Evolutionary conservation across 1,140 invertebrate species (phyloP).

Genomic region (Carposina sasakii): DNA sequence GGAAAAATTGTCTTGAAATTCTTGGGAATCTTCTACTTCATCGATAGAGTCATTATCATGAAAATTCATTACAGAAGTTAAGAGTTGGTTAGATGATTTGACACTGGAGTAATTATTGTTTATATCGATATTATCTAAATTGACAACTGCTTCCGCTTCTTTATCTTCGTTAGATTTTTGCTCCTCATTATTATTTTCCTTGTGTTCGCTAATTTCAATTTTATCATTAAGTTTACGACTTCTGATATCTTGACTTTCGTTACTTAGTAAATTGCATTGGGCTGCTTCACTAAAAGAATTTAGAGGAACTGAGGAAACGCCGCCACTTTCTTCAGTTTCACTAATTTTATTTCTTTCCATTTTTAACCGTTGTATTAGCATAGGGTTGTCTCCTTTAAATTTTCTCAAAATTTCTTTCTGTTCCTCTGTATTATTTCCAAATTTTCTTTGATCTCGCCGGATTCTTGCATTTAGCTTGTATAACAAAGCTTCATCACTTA

Average conservation of each 20-base stretch:
- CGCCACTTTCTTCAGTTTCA: constrained; percentile 11
- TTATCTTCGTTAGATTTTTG: neutral
- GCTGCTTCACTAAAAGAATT: constrained; percentile 7
- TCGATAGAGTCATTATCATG: constrained; percentile 5
- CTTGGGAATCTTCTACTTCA: too few species aligned
- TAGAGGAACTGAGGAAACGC: constrained; percentile 5
- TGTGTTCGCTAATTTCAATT: neutral
- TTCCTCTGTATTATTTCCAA: constrained; percentile 22
- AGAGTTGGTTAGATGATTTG: constrained; percentile 45
- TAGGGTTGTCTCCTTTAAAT: constrained; percentile 48
- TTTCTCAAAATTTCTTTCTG: constrained; percentile 35
- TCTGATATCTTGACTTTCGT: neutral
- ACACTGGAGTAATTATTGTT: constrained; percentile 26
- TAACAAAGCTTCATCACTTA: constrained; percentile 35
- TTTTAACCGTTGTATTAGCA: constrained; percentile 34
- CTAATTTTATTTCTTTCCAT: constrained; percentile 18
- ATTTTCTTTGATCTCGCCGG: constrained; percentile 40
- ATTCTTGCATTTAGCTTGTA: constrained; percentile 55
- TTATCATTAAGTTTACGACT: neutral
- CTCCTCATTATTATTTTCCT: too few species aligned
- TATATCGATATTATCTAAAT: neutral
- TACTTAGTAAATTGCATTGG: constrained; percentile 2
- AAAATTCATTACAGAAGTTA: constrained; percentile 31
- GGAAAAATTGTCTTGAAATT: too few species aligned
- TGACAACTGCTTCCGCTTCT: neutral